Base-by-base conservation (phyloP, 2,888 invertebrate species). In the Epirrhoe alternata region DNA sequence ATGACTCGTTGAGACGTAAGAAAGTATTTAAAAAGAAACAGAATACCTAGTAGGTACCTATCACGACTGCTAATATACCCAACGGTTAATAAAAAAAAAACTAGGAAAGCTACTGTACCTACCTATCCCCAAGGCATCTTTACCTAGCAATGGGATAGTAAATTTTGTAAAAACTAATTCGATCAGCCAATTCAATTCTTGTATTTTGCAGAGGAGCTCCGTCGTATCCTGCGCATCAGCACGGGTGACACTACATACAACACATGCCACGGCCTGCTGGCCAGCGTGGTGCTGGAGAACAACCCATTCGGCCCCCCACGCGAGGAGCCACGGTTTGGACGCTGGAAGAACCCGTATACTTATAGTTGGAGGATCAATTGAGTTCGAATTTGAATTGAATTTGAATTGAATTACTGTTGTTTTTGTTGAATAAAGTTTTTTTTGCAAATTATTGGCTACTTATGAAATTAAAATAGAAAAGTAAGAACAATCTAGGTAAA, bases 251-350 rank as follows among this genome's bases (percentile, higher is more conserved):
- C 92, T 0, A 84, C 86, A 0, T 94, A 94, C 75, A 79, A 79
- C 16, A 82, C 83, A 6, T 68, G 74, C 49, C 91, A 94, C 71
- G 86, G 91, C 0, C 77, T 93, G 0, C 78, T 94, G 6, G 94
- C 82, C 0, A 75, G 80, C 58, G 89, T 92, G 24, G 82, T 94
- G 0, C 77, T 93, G 8, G 86, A 92, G 33, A 80, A 85, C 68
- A 84, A 89, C 52, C 92, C 94, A 0, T 94, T 91, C 72, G 94
- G 94, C 0, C 78, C 83, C 0, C 83, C 92, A 0, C 86, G 90
- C 3, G 77, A 89, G 61, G 92, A 92, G 61, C 93, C 93, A 0
- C 77, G 72, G 31, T 93, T 84, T 47, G 89, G 90, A 0, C 81
- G 86, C 6, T 94, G 93, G 93, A 77, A 71, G 35, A 85, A 80